These are phyloP conservation scores for Leiothrix lutea DNA, from an alignment of 2,113 vertebrate species.

Conservation along the genomic window DNA sequence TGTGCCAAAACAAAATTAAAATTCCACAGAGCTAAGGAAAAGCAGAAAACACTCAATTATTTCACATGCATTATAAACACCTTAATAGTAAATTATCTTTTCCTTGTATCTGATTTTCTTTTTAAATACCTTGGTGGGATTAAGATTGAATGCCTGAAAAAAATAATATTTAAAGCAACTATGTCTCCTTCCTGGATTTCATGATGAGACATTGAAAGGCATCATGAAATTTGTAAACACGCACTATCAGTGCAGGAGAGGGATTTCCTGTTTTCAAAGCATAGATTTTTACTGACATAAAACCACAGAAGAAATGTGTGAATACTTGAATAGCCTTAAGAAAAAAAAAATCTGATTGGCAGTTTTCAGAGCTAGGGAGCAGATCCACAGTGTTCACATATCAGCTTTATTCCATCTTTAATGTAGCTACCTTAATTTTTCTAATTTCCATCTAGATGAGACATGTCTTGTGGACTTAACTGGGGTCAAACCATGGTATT, in stretches of 20 bases:
- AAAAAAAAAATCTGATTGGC: background rate
- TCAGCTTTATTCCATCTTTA: background rate
- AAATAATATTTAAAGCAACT: background rate
- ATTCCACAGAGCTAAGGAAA: background rate
- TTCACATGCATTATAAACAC: background rate
- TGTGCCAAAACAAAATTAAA: background rate
- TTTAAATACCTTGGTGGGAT: background rate
- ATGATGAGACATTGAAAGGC: background rate
- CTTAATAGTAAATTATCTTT: background rate
- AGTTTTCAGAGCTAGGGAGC: background rate
- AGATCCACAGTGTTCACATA: background rate
- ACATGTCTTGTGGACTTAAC: constrained; percentile 15
- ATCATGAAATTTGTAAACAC: background rate
- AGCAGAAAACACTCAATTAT: background rate
- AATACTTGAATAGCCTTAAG: background rate
- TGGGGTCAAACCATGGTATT: background rate
- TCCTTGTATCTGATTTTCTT: background rate
- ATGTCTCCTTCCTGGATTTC: background rate
- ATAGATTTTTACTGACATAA: background rate
- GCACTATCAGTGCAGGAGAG: background rate
- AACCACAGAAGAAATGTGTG: background rate
- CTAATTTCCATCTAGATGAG: constrained; percentile 1
- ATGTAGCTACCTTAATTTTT: background rate
- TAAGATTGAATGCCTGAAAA: background rate
- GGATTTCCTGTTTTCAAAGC: background rate